phyloP scores from a whole-genome alignment of 2,888 invertebrate species.

The Chouioia cunea region DNA sequence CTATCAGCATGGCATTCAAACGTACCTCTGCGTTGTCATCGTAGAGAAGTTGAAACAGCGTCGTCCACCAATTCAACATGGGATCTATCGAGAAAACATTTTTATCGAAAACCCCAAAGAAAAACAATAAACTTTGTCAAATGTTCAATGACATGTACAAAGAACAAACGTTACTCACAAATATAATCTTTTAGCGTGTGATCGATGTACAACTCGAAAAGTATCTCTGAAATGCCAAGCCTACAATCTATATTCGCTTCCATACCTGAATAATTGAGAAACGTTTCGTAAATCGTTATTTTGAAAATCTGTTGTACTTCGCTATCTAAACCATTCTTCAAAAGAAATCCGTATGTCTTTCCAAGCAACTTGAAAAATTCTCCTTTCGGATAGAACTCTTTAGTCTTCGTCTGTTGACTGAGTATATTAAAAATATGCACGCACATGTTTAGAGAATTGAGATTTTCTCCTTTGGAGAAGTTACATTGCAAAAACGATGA shows the following conservation, averaged over 20 bases:
- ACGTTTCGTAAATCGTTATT: constrained; percentile 52
- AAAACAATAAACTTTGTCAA: no score
- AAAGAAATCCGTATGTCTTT: constrained; percentile 54
- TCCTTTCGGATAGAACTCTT: constrained; percentile 53
- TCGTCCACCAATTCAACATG: constrained; percentile 62
- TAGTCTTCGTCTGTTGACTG: constrained; percentile 22
- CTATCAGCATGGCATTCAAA: constrained; percentile 50
- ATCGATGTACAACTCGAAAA: constrained; percentile 53
- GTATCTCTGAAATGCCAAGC: constrained; percentile 57
- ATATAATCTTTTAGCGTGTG: constrained; percentile 32
- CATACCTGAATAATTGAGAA: constrained; percentile 59
- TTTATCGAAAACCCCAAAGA: background rate
- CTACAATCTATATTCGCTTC: constrained; percentile 55
- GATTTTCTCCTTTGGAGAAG: constrained; percentile 27
- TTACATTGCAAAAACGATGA: constrained; percentile 22
- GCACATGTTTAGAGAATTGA: constrained; percentile 13
- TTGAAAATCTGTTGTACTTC: constrained; percentile 13
- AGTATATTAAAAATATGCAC: constrained; percentile 48
- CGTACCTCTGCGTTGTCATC: constrained; percentile 60
- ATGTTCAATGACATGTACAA: no score
- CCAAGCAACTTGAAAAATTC: constrained; percentile 58
- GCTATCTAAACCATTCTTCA: constrained; percentile 28
- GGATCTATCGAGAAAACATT: constrained; percentile 20
- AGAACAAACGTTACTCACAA: constrained; percentile 47
- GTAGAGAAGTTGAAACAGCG: constrained; percentile 59